phyloP scores from a whole-genome alignment of 1,140 invertebrate species.

The Drosophila nigromelanica region DNA sequence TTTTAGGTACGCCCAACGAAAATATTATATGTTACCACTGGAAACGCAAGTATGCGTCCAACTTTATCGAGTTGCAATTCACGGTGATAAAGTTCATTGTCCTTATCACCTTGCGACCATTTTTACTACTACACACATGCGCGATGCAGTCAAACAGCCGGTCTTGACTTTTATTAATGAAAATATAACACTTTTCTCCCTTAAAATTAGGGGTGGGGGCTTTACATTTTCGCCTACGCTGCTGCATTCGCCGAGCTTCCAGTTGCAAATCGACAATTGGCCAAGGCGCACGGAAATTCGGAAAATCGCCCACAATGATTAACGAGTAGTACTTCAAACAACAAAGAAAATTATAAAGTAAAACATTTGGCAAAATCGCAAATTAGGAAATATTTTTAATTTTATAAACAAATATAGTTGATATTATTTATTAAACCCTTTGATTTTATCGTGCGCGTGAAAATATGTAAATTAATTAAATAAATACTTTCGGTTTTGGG shows the following conservation, averaged over 20 bases:
- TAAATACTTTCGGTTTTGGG: no score
- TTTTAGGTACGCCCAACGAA: no score
- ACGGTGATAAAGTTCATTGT: slow-evolving; percentile 32
- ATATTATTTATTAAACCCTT: no score
- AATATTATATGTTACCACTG: neutral
- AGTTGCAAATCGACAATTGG: slow-evolving; percentile 77
- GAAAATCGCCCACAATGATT: slow-evolving; percentile 41
- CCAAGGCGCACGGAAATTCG: slow-evolving; percentile 64
- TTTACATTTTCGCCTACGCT: slow-evolving; percentile 45
- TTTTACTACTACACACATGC: slow-evolving; percentile 49
- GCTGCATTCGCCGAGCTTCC: slow-evolving; percentile 37
- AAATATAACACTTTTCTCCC: slow-evolving; percentile 26
- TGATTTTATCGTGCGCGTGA: no score
- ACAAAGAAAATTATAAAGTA: slow-evolving; percentile 38
- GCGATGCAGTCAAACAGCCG: slow-evolving; percentile 33
- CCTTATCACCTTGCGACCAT: slow-evolving; percentile 8
- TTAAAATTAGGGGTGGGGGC: slow-evolving; percentile 8
- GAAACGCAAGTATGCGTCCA: neutral
- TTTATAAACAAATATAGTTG: slow-evolving; percentile 22
- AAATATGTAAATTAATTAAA: neutral
- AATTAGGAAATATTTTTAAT: slow-evolving; percentile 6
- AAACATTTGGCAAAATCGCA: slow-evolving; percentile 20
- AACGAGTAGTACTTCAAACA: slow-evolving; percentile 30
- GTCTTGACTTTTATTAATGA: slow-evolving; percentile 62
- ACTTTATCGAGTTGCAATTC: neutral